Evolutionary conservation across 1,140 invertebrate genomes (phyloP), one percentile per base, ranked within the genome.

Genomic region (Pteromalus puparum): DNA sequence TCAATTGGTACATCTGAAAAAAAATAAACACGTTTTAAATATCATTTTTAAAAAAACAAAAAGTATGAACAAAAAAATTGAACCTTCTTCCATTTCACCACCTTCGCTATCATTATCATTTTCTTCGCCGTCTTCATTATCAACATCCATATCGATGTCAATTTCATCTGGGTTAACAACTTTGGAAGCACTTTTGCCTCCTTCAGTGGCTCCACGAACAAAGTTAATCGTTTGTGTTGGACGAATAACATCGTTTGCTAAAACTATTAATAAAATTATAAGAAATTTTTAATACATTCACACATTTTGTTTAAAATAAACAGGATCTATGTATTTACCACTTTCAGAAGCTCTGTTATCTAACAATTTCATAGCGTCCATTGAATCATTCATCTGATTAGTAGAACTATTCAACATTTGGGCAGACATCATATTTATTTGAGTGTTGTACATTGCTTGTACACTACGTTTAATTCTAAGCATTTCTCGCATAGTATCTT

Each of bases 401-500:
- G 93, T 93, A 70, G 95, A 94, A 28, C 96, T 96, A 87, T 96
- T 97, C 84, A 99, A 93, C 96, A 99, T 99, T 91, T 99, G 98
- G 7, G 98, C 98, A 30, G 98, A 98, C 98, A 99, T 99, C 96
- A 99, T 99, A 90, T 99, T 98, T 21, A 97, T 96, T 94, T 98
- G 97, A 9, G 97, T 98, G 91, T 99, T 99, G 90, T 98, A 99
- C 88, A 97, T 98, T 9, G 98, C 98, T 93, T 99, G 98, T 0
- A 99, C 97, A 90, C 98, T 99, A 87, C 99, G 95, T 92, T 99
- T 99, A 78, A 99, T 99, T 90, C 99, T 94, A 86, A 99, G 93
- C 98, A 99, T 99, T 94, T 99, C 99, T 76, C 98, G 94, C 95
- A 99, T 98, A 0, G 99, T 99, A 89, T 99, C 99, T 93, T 99